phyloP scores from a whole-genome alignment of 1,140 invertebrate species.

The Papilio aristodemus region DNA sequence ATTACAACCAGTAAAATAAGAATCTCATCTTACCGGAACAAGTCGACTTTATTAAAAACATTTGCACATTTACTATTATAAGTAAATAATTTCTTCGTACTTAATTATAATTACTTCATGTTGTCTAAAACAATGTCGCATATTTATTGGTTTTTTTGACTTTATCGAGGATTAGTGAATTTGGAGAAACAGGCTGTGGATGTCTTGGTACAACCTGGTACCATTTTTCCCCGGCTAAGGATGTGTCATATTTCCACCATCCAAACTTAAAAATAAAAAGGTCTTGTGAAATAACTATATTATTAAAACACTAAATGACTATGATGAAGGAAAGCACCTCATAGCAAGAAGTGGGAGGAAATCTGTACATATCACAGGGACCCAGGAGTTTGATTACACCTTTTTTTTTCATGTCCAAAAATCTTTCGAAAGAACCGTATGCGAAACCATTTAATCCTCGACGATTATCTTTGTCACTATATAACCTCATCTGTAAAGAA shows the following conservation, averaged over 20 bases:
- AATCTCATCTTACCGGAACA: neutral
- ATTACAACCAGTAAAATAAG: too few species aligned
- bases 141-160: constrained; percentile 73
- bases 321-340: constrained; percentile 46
- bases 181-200: constrained; percentile 62
- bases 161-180: constrained; percentile 62
- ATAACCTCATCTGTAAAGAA: constrained; percentile 39
- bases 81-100: neutral
- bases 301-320: neutral
- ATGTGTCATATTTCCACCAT: constrained; percentile 65
- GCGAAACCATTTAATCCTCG: constrained; percentile 71
- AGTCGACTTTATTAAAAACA: neutral
- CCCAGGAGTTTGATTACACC: constrained; percentile 66
- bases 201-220: constrained; percentile 53
- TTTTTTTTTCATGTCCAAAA: constrained; percentile 70
- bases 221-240: constrained; percentile 50
- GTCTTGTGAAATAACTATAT: neutral
- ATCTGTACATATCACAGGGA: constrained; percentile 65
- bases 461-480: constrained; percentile 52
- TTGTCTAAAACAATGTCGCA: constrained; percentile 60
- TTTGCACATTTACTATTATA: neutral
- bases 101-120: neutral
- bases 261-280: constrained; percentile 54
- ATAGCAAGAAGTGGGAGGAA: constrained; percentile 54
- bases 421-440: constrained; percentile 61